These are phyloP conservation scores for Decapterus maruadsi DNA, from an alignment of 2,797 vertebrate species.

Conservation along the genomic window DNA sequence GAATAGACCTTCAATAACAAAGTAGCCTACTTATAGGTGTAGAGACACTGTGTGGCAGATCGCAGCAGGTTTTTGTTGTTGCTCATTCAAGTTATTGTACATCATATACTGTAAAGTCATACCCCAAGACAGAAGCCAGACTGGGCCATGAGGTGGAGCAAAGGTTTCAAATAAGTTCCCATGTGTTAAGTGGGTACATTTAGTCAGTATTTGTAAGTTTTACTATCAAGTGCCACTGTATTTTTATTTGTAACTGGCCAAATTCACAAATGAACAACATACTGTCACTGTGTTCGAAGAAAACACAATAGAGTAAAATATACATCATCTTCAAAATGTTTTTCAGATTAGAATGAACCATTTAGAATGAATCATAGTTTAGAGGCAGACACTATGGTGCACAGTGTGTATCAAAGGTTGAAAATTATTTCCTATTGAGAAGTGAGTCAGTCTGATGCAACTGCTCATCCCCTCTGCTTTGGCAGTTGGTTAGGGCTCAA, in stretches of 20 bases:
- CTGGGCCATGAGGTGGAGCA: no score
- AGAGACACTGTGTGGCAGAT: neutral
- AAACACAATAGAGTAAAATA: no score
- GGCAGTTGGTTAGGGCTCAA: constrained; percentile 29
- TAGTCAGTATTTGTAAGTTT: no score
- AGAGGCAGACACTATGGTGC: neutral
- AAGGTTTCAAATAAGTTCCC: no score
- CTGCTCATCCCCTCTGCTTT: constrained; percentile 25
- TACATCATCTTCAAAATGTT: no score
- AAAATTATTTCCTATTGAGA: constrained; percentile 42
- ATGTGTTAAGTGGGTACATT: no score
- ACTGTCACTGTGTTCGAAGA: no score
- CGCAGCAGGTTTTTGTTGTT: neutral
- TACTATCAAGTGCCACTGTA: no score
- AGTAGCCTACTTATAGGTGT: neutral
- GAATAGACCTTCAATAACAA: neutral
- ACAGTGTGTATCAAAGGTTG: constrained; percentile 41
- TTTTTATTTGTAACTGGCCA: no score
- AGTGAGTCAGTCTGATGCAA: constrained; percentile 27
- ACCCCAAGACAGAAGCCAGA: neutral
- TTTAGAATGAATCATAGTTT: no score
- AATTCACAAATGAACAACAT: no score
- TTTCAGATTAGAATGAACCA: no score
- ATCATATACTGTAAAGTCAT: neutral
- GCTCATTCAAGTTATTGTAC: neutral